Base-by-base conservation (phyloP, 2,797 vertebrate genomes). In the Sebastes matsubarae region DNA sequence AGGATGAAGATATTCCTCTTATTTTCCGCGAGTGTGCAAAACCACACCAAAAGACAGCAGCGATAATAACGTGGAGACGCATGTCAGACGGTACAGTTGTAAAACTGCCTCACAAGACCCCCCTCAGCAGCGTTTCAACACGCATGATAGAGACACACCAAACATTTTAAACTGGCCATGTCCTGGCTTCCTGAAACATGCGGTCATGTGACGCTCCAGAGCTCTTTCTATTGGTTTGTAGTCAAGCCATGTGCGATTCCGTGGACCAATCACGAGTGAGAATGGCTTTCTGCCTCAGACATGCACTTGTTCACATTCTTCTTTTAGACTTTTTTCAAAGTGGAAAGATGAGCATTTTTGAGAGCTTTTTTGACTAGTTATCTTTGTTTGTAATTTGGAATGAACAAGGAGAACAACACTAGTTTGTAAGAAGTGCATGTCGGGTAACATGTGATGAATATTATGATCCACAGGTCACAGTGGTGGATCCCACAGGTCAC, bases 1-100 rank as follows among this genome's bases (percentile, higher is more conserved):
- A 95, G 30, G 94, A 95, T 61, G 94, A 93, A 66, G 95, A 96
- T 80, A 95, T 94, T 27, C 95, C 95, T 90, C 94, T 87, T 30
- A 95, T 86, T 93, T 93, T 95, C 88, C 91, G 89, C 38, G 93
- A 90, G 27, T 94, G 91, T 64, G 80, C 91, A 25, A 87, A 68
- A 38, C 76, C 81, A 54, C 72, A 90, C 63, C 88, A 94, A 36
- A 93, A 59, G 6, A 89, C 75, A 34, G 86, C 80, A 25, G 82
- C 77, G 58, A 92, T 1, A 34, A 93, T 29, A 6, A 94, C 11
- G 70, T 87, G 80, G 61, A 89, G 46, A 59, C 80, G 89, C 94
- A 95, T 95, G 64, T 87, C 88, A 68, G 79, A 5, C 8, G 29
- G 36, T 20, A 34, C 6, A 52, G 4, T 1, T 11, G 30, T 4